Evolutionary conservation across 2,797 vertebrate genomes (phyloP).

Genomic region (Cyclura pinguis): DNA sequence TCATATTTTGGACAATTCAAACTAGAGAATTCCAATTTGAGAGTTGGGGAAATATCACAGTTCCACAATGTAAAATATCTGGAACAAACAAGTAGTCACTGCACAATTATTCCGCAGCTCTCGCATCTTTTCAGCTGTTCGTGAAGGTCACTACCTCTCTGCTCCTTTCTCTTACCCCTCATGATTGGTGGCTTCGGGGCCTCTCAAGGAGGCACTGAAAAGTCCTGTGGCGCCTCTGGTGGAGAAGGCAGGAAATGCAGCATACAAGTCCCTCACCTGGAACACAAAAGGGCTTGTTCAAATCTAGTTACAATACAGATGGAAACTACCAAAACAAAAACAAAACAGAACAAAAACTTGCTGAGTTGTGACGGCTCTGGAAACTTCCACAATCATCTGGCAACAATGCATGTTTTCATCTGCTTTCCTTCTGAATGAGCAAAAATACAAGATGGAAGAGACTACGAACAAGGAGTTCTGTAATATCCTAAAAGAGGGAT

Average conservation of each 20-base stretch:
- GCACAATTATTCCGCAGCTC: no score
- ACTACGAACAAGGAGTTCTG: neutral
- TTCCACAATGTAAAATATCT: neutral
- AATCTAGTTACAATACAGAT: slow-evolving; percentile 63
- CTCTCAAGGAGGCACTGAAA: slow-evolving; percentile 71
- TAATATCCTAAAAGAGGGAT: neutral
- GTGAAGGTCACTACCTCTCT: neutral
- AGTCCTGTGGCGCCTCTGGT: slow-evolving; percentile 79
- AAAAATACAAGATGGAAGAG: neutral
- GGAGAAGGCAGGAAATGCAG: slow-evolving; percentile 80
- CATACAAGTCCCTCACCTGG: slow-evolving; percentile 70
- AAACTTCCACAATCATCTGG: neutral
- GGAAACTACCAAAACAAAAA: neutral
- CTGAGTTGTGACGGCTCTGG: neutral
- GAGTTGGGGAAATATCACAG: neutral
- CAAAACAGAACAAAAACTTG: no score
- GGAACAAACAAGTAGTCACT: neutral
- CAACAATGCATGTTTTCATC: neutral
- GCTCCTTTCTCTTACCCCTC: slow-evolving; percentile 58
- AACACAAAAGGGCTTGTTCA: slow-evolving; percentile 76
- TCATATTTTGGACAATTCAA: no score
- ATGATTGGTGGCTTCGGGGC: slow-evolving; percentile 27
- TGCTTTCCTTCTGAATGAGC: neutral
- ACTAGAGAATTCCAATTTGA: neutral
- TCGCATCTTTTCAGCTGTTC: neutral